phyloP scores from a whole-genome alignment of 2,797 vertebrate species.

The Sciurus vulgaris region DNA sequence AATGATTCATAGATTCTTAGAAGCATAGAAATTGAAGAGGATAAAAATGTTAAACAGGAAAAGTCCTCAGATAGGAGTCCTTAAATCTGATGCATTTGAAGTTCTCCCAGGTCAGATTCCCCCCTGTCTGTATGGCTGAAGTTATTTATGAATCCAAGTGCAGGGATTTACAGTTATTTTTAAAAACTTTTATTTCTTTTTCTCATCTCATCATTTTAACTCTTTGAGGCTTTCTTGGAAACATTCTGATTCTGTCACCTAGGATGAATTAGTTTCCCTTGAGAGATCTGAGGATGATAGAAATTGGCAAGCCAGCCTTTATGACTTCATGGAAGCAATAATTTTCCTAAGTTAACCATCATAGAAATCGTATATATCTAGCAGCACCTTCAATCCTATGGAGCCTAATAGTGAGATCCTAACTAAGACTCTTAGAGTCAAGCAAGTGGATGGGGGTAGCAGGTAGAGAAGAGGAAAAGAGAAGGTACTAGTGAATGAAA shows the following conservation, averaged over 20 bases:
- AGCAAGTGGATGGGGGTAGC: too few species aligned
- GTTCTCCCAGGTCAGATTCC: background rate
- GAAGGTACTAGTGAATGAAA: too few species aligned
- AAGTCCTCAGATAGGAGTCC: background rate
- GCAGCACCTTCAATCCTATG: background rate
- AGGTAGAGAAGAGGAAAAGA: too few species aligned
- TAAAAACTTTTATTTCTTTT: background rate
- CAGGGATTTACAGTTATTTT: background rate
- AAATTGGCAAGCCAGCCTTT: slow-evolving; percentile 5
- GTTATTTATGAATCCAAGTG: background rate
- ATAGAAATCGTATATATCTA: background rate
- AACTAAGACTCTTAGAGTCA: background rate
- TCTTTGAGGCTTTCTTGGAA: background rate
- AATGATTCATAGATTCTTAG: slow-evolving; percentile 27
- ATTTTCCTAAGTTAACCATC: background rate
- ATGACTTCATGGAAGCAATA: background rate
- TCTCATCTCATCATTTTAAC: background rate
- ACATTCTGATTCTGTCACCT: background rate
- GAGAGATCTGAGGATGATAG: background rate
- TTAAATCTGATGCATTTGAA: background rate
- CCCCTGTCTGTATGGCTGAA: background rate
- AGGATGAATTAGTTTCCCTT: background rate
- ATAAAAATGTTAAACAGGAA: background rate
- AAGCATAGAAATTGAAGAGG: slow-evolving; percentile 28
- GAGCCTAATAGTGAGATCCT: background rate